Evolutionary conservation across 1,140 invertebrate genomes (phyloP).

Genomic region (Atta texana): DNA sequence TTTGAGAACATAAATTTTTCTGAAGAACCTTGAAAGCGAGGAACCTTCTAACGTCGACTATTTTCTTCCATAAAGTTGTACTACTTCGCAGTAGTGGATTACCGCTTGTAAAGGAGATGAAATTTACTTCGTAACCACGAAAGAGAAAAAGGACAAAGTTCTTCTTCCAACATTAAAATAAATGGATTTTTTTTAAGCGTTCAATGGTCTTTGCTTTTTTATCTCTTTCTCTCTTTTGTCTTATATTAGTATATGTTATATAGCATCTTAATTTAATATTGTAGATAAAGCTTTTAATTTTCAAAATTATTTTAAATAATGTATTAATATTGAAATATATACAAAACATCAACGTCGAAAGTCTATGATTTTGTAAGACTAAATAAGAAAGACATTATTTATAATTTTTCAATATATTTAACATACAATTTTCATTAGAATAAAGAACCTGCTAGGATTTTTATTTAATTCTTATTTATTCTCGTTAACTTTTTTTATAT

Average conservation of each 20-base stretch:
- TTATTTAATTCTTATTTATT: not conserved
- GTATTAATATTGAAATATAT: conserved; percentile 2
- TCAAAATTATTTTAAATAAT: not conserved
- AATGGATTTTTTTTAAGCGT: conserved; percentile 16
- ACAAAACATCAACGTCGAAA: not conserved
- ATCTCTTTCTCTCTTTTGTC: not conserved
- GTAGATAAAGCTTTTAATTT: not conserved
- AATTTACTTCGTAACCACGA: conserved; percentile 38
- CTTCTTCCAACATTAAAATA: conserved; percentile 29
- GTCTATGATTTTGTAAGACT: no score
- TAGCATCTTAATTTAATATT: not conserved
- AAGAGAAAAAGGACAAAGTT: conserved; percentile 1
- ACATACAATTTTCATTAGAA: no score
- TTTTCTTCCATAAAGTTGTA: conserved; percentile 60
- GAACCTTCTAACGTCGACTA: conserved; percentile 40
- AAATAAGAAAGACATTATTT: no score
- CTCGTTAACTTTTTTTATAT: no score
- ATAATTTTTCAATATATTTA: no score
- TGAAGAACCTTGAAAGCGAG: conserved; percentile 22
- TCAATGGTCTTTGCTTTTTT: not conserved
- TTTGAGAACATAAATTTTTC: conserved; percentile 68
- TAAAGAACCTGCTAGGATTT: no score
- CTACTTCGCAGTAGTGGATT: conserved; percentile 39
- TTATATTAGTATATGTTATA: not conserved
- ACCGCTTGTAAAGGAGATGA: conserved; percentile 50